These are phyloP conservation scores for Phalacrocorax pelagicus DNA, from an alignment of 2,113 vertebrate genomes.

Conservation along the genomic window DNA sequence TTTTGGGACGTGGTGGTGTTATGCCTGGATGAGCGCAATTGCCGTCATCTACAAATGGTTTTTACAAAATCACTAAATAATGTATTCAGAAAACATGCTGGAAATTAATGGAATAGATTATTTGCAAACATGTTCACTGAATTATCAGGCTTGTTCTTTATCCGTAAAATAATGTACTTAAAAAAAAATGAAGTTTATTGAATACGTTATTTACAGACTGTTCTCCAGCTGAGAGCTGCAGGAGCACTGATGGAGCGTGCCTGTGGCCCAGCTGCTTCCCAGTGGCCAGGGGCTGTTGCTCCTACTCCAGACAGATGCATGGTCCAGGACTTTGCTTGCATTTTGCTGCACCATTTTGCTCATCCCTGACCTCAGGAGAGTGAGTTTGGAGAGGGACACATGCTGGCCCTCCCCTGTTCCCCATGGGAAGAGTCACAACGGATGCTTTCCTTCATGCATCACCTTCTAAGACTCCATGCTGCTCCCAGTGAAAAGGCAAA, in stretches of 20 bases:
- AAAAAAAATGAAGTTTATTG: not conserved
- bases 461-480: not conserved
- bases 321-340: not conserved
- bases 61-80: slow-evolving; percentile 1
- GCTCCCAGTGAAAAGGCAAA: not conserved
- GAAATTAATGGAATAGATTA: slow-evolving; percentile 62
- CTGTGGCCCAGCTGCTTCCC: not conserved
- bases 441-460: not conserved
- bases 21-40: not conserved
- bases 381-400: not conserved
- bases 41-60: not conserved
- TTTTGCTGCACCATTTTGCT: not conserved
- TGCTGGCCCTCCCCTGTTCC: not conserved
- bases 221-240: not conserved
- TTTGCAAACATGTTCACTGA: slow-evolving; percentile 60
- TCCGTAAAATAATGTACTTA: slow-evolving; percentile 17
- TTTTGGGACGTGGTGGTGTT: not conserved
- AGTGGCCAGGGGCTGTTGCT: not conserved
- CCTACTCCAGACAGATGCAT: not conserved
- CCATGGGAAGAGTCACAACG: not conserved
- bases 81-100: slow-evolving; percentile 29
- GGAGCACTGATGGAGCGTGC: fast-evolving
- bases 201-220: not conserved
- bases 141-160: slow-evolving; percentile 53
- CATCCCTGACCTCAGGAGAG: not conserved